Base-by-base conservation (phyloP, 2,797 vertebrate genomes). In the Hoplostethus atlanticus region DNA sequence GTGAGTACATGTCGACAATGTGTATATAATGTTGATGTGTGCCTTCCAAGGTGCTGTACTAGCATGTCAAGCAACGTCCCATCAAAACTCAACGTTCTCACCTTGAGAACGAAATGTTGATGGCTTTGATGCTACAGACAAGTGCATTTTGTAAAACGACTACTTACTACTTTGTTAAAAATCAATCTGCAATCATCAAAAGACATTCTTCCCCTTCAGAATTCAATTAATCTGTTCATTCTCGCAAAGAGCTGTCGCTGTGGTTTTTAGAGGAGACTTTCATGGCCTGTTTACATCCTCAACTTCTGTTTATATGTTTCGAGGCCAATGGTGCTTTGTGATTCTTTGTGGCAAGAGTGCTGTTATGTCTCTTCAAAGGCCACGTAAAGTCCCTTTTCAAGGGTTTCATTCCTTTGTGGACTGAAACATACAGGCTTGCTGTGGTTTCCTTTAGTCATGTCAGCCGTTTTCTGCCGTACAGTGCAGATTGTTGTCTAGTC, bases 21-120 rank as follows among this genome's bases (percentile, higher is more conserved):
- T 42, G 68, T 10, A 31, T 71, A 76, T 60, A 68, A 67, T 70
- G 72, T 65, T 70, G 77, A 87, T 57, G 30, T 8, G n/a, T 81
- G 76, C 48, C 63, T 89, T 87, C 76, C 73, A 76, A 82, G 70
- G 81, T 89, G 80, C 81, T 80, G 80, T 71, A 86, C 76, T 77
- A 78, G 80, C 68, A 64, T 66, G 76, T 65, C 77, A 71, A 67
- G 64, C 62, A 73, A 77, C 50, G 70, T 83, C 80, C 84, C 87
- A 85, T 89, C 81, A 87, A 86, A 85, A 84, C 73, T 77, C 84
- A 84, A 85, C 82, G n/a, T n/a, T n/a, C n/a, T n/a, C n/a, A 90
- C 86, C 87, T 85, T 84, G 79, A 88, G 84, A 88, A 83, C 80
- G 80, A 83, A 89, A 90, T 87, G 71, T 62, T 54, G 56, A 81